Evolutionary conservation across 2,113 vertebrate genomes (phyloP).

Genomic region (Gopherus flavomarginatus): DNA sequence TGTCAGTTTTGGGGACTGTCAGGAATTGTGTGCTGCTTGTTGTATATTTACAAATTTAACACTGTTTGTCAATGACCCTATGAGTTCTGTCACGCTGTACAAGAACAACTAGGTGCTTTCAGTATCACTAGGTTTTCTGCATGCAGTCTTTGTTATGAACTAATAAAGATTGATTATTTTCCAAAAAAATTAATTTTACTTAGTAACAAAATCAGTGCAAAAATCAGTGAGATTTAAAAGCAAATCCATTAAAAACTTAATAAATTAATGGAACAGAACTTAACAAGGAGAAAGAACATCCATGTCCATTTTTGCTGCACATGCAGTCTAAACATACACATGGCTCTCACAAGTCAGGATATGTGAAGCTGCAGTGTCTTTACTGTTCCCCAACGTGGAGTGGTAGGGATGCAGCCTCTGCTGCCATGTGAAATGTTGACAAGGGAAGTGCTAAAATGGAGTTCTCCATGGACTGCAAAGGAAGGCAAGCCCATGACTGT

Average conservation of each 20-base stretch:
- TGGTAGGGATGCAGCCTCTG: not conserved
- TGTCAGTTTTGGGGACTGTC: not conserved
- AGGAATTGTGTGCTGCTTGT: not conserved
- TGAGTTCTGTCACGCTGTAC: not conserved
- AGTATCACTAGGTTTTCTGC: no score
- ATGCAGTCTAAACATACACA: no score
- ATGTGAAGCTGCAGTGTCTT: not conserved
- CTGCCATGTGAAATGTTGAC: not conserved
- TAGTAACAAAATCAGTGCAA: not conserved
- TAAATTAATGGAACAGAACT: not conserved
- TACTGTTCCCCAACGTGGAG: not conserved
- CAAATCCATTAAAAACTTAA: not conserved
- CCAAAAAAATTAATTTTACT: not conserved
- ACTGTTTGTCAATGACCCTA: not conserved
- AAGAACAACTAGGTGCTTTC: no score
- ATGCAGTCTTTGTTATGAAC: not conserved
- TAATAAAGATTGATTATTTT: not conserved
- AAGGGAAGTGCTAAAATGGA: not conserved
- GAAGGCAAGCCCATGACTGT: no score
- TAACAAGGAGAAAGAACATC: not conserved
- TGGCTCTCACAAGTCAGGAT: not conserved
- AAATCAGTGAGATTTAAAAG: not conserved
- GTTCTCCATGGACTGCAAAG: no score
- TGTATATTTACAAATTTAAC: not conserved
- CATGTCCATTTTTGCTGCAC: not conserved